A percentile compares a stretch with the other conserved stretches of the same genome.
phyloP scores from a whole-genome alignment of 2,797 vertebrate genomes.

The Smutsia gigantea region DNA sequence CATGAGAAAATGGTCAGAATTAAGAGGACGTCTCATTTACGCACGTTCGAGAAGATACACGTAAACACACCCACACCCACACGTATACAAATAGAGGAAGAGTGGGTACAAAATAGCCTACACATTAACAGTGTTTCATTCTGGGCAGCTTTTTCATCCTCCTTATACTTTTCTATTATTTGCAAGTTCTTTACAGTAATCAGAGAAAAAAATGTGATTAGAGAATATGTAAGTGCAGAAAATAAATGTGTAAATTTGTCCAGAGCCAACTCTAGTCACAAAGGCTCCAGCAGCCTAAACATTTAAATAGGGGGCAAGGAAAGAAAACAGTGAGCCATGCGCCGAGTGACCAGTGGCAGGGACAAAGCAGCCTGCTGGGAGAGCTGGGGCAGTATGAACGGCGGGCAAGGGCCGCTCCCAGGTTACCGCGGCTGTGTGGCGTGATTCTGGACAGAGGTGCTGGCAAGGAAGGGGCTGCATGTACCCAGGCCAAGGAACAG shows the following conservation, averaged over 20 bases:
- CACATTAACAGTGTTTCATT: neutral
- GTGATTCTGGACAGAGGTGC: neutral
- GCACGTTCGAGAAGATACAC: neutral
- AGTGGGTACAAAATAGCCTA: neutral
- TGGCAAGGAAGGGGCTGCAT: neutral
- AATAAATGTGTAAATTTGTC: neutral
- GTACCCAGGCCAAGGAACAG: neutral
- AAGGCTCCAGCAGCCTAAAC: neutral
- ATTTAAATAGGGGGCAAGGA: neutral
- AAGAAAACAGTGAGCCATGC: neutral
- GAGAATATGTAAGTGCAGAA: neutral
- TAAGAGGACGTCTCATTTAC: neutral
- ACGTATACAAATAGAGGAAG: neutral
- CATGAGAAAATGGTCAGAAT: neutral
- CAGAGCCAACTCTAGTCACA: no score
- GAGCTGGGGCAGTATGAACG: neutral
- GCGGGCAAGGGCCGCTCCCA: fast-evolving
- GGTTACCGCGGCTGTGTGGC: neutral
- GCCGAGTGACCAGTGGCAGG: neutral
- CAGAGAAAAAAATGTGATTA: neutral
- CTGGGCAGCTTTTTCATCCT: neutral
- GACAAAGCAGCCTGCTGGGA: neutral
- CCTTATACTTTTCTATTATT: neutral
- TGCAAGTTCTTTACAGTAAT: neutral
- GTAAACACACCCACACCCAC: neutral